phyloP scores from a whole-genome alignment of 2,888 invertebrate genomes.

The Noctua comes region DNA sequence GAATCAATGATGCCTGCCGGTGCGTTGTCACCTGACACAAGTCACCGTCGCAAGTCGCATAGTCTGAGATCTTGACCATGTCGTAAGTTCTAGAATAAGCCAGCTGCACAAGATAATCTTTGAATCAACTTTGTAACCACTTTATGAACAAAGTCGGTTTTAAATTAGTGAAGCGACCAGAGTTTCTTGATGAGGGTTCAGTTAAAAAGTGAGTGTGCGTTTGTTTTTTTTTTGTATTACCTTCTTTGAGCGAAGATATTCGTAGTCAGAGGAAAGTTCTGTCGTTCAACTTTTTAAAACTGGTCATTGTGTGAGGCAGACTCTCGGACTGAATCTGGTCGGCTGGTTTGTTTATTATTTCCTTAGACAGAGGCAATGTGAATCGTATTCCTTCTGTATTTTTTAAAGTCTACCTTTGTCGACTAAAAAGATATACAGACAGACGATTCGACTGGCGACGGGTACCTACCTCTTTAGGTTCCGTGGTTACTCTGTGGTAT shows the following conservation, averaged over 20 bases:
- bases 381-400: neutral
- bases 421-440: neutral
- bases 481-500: neutral
- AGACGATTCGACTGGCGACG: neutral
- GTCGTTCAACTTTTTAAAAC: neutral
- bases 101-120: slow-evolving; percentile 24
- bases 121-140: slow-evolving; percentile 15
- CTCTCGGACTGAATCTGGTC: neutral
- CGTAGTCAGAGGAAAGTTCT: neutral
- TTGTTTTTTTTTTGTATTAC: slow-evolving; percentile 5
- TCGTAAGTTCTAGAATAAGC: slow-evolving; percentile 14
- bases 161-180: slow-evolving; percentile 10
- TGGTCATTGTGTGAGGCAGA: neutral
- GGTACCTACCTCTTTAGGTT: neutral
- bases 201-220: slow-evolving; percentile 12
- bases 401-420: neutral
- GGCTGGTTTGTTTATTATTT: neutral
- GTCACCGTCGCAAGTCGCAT: neutral
- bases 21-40: neutral
- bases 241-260: neutral
- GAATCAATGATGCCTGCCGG: neutral
- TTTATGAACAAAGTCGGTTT: slow-evolving; percentile 18
- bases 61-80: neutral
- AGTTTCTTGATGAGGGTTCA: slow-evolving; percentile 15
- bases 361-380: too few species aligned